Conservation (phyloP, 2,888 invertebrate species). For the Allygus modestus region DNA sequence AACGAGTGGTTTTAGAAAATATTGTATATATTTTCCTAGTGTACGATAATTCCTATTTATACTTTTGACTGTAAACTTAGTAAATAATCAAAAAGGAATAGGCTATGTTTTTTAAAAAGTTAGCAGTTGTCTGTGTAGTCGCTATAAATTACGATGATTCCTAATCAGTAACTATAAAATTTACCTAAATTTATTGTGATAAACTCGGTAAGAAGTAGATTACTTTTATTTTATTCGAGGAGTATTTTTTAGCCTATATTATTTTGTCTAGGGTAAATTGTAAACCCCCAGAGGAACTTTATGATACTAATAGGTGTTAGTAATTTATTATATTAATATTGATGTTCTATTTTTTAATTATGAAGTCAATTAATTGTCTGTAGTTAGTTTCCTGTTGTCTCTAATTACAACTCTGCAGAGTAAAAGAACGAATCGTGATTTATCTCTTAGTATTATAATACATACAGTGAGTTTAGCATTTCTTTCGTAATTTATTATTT, state of each 20-base stretch:
- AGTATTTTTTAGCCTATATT: conserved; percentile 16
- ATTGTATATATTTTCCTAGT: conserved; percentile 45
- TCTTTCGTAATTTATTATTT: not conserved
- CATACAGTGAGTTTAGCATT: not conserved
- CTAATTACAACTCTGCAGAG: too few relatives aligned
- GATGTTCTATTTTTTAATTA: not conserved
- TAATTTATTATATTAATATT: conserved; percentile 22
- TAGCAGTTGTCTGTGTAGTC: not conserved
- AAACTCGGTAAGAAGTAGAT: conserved; percentile 1
- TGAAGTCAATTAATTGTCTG: conserved; percentile 2
- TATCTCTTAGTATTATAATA: not conserved
- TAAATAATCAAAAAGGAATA: conserved; percentile 8
- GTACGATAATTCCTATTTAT: not conserved
- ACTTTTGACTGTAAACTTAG: conserved; percentile 2
- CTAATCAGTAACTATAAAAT: conserved; percentile 14
- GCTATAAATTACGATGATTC: not conserved
- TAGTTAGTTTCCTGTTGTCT: not conserved
- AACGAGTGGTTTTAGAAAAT: not conserved
- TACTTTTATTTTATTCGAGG: not conserved
- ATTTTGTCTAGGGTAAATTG: conserved; percentile 1
- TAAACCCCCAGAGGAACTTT: not conserved
- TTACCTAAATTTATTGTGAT: conserved; percentile 28
- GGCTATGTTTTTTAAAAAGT: conserved; percentile 16
- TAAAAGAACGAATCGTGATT: too few relatives aligned
- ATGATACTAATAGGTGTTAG: conserved; percentile 20